Percentiles rank a stretch among this genome's conserved stretches.
These are phyloP conservation scores for Polyodon spathula DNA, from an alignment of 2,113 vertebrate genomes.

Conservation along the genomic window DNA sequence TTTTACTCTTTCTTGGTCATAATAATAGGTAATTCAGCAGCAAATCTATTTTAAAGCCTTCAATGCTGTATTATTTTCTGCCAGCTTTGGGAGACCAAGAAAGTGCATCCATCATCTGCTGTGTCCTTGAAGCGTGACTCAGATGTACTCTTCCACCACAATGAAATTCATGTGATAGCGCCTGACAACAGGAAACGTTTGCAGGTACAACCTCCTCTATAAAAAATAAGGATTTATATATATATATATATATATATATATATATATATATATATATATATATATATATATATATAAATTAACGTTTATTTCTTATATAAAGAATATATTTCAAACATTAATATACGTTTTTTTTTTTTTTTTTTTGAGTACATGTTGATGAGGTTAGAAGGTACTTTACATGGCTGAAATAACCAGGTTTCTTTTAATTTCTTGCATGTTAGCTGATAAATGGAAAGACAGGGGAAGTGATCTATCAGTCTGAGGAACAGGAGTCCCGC, in stretches of 20 bases:
- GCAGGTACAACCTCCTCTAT: constrained; percentile 54
- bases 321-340: no score
- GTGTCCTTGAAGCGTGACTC: constrained; percentile 75
- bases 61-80: constrained; percentile 24
- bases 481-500: constrained; percentile 53
- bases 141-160: constrained; percentile 67
- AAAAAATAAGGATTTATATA: no score
- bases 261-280: no score
- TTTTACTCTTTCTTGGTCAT: no score
- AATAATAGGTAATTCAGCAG: no score
- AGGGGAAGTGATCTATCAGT: constrained; percentile 58
- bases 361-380: no score
- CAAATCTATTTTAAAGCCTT: not conserved
- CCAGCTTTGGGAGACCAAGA: constrained; percentile 86
- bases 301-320: no score
- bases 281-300: no score
- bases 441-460: constrained; percentile 72
- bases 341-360: no score
- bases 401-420: no score
- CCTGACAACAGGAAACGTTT: constrained; percentile 74
- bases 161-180: constrained; percentile 64
- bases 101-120: constrained; percentile 76
- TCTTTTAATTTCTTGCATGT: constrained; percentile 29
- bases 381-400: no score
- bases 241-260: no score